Evolutionary conservation across 2,797 vertebrate species (phyloP).

Genomic region (Acestrorhynchus altus): DNA sequence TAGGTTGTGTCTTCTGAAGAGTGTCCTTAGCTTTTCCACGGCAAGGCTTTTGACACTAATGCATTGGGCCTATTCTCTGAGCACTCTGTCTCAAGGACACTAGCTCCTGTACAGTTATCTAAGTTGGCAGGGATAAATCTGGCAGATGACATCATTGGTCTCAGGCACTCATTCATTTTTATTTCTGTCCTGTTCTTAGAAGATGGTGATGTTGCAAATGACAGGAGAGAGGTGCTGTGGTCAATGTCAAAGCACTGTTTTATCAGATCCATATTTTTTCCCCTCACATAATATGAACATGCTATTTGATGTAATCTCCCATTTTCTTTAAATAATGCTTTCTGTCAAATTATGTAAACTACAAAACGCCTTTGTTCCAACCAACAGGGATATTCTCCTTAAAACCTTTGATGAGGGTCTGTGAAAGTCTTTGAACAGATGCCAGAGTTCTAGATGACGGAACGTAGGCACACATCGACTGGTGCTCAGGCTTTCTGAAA

Average conservation of each 20-base stretch:
- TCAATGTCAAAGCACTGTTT: slow-evolving; percentile 56
- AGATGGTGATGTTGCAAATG: slow-evolving; percentile 61
- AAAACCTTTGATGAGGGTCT: slow-evolving; percentile 14
- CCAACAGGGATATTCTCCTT: slow-evolving; percentile 1
- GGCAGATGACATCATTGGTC: slow-evolving; percentile 78
- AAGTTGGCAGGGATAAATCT: slow-evolving; percentile 79
- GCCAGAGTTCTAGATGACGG: slow-evolving; percentile 33
- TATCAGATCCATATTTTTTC: slow-evolving; percentile 30
- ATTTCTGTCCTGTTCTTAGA: slow-evolving; percentile 72
- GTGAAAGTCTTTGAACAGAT: slow-evolving; percentile 50
- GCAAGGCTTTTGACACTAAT: slow-evolving; percentile 74
- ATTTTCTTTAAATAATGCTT: background rate
- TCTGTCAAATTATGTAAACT: background rate
- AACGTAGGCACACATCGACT: slow-evolving; percentile 41
- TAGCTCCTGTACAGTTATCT: slow-evolving; percentile 72
- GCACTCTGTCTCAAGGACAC: slow-evolving; percentile 80
- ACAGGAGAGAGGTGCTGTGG: slow-evolving; percentile 39
- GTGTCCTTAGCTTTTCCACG: slow-evolving; percentile 71
- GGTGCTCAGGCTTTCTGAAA: slow-evolving; percentile 40
- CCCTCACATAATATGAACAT: background rate
- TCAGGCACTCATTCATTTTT: slow-evolving; percentile 80
- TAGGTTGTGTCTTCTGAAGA: slow-evolving; percentile 54
- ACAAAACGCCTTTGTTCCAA: background rate
- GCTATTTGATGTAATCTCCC: background rate
- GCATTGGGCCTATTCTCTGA: slow-evolving; percentile 67